phyloP scores from a whole-genome alignment of 1,140 invertebrate species.

The Drosophila orena region DNA sequence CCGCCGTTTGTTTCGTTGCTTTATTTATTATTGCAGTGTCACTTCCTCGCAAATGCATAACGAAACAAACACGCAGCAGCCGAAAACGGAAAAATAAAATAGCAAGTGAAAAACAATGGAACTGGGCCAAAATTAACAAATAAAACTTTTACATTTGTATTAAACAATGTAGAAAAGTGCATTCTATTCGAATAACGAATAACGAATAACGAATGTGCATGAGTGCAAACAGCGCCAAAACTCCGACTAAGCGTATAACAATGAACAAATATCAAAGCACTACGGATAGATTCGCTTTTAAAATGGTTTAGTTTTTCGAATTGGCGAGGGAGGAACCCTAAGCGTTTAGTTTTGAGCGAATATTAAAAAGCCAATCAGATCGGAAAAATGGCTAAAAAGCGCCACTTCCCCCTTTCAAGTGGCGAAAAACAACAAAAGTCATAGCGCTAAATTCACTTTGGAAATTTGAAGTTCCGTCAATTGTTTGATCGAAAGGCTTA shows the following conservation, averaged over 20 bases:
- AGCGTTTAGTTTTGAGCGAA: slow-evolving; percentile 1
- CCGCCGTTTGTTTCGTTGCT: slow-evolving; percentile 42
- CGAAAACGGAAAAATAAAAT: slow-evolving; percentile 10
- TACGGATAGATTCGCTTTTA: not conserved
- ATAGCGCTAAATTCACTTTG: not conserved
- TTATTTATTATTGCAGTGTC: slow-evolving; percentile 77
- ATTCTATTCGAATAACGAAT: slow-evolving; percentile 54
- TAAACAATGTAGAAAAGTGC: slow-evolving; percentile 70
- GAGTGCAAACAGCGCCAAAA: slow-evolving; percentile 18
- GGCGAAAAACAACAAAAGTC: too few species aligned
- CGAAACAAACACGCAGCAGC: slow-evolving; percentile 25
- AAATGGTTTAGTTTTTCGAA: slow-evolving; percentile 10
- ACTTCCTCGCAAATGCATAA: slow-evolving; percentile 53
- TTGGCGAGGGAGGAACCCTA: not conserved
- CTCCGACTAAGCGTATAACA: not conserved
- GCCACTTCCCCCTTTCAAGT: too few species aligned
- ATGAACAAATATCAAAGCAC: not conserved
- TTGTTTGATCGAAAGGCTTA: not conserved
- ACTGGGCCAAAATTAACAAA: slow-evolving; percentile 74
- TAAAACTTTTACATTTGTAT: slow-evolving; percentile 65
- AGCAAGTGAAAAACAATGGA: slow-evolving; percentile 23
- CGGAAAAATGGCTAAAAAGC: too few species aligned
- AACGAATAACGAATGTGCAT: slow-evolving; percentile 39
- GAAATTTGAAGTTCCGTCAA: not conserved
- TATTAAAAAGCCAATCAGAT: slow-evolving; percentile 2